Evolutionary conservation across 2,888 invertebrate species (phyloP), one percentile per base, ranked within the genome.

Genomic region (Clivina fossor): DNA sequence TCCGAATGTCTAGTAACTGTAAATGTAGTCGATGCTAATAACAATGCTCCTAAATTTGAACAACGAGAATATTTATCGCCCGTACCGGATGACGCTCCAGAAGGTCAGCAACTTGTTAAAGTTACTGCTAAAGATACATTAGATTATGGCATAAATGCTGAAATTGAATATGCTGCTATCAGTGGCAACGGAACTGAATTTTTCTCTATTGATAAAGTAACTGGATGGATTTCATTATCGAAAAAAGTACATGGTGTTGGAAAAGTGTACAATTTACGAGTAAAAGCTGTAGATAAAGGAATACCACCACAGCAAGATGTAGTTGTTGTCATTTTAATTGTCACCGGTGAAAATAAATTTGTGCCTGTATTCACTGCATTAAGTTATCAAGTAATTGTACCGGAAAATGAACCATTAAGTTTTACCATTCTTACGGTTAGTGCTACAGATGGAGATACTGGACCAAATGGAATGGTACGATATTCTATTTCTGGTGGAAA

Each of bases 11-110:
- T 88, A 24, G 87, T 95, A 0, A 86, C 87, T 35, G 86, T 96
- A 20, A 92, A 90, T 68, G 86, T 96, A 0, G 90, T 93, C 0
- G 93, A 95, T 71, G 91, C 92, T 3, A 95, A 96, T 70, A 93
- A 94, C 69, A 90, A 93, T 70, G 83, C 91, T 4, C 96, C 96
- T 0, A 83, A 82, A 66, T 96, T 96, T 69, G 84, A 84, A 62
- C 76, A 84, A 43, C 74, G 81, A 33, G 82, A 84, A 62, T 91
- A 88, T 67, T 78, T 92, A 35, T 84, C 88, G 1, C 90, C 93
- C 0, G 86, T 93, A 1, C 90, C 92, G 0, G 87, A 89, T 70
- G 86, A 84, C 62, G 88, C 89, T 0, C 72, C 76, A 0, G 69
- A 82, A 3, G 89, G 88, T 1, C 87, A 88, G 70, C 81, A 81